A percentile compares a stretch with the other conserved stretches of the same genome.
These are phyloP conservation scores for Scaptomyza graminum DNA, from an alignment of 1,140 invertebrate genomes.

Conservation along the genomic window DNA sequence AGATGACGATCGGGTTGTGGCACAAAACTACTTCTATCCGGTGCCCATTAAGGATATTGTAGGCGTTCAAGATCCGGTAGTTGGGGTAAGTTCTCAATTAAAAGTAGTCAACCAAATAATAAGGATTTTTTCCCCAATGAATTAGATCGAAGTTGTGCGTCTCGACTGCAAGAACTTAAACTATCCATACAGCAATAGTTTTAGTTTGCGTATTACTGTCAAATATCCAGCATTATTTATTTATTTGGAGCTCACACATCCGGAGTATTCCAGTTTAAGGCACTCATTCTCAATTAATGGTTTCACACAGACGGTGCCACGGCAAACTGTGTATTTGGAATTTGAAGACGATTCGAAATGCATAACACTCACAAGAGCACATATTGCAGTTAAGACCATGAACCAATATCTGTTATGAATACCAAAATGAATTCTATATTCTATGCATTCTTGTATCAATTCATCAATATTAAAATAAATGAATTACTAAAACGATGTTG, in stretches of 20 bases:
- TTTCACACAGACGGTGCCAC: conserved; percentile 71
- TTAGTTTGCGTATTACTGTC: conserved; percentile 68
- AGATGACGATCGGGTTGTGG: conserved; percentile 33
- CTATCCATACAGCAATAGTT: conserved; percentile 71
- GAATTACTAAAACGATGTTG: background rate
- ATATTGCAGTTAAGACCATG: conserved; percentile 59
- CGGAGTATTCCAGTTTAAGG: conserved; percentile 33
- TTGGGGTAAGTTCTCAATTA: conserved; percentile 30
- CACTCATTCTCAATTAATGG: conserved; percentile 83
- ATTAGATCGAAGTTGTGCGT: conserved; percentile 49
- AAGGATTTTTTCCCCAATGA: background rate
- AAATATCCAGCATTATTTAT: conserved; percentile 69
- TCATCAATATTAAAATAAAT: background rate
- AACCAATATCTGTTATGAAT: conserved; percentile 61
- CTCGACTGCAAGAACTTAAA: conserved; percentile 38
- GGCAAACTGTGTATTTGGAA: conserved; percentile 63
- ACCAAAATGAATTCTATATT: conserved; percentile 3
- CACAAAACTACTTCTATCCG: conserved; percentile 61
- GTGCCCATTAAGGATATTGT: conserved; percentile 60
- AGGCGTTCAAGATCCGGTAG: conserved; percentile 52
- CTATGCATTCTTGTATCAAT: background rate
- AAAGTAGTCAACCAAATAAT: background rate
- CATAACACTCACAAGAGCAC: conserved; percentile 23
- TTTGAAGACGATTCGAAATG: conserved; percentile 55
- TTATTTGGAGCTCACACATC: conserved; percentile 74